phyloP scores from a whole-genome alignment of 2,888 invertebrate genomes.

The Dasypogon diadema region DNA sequence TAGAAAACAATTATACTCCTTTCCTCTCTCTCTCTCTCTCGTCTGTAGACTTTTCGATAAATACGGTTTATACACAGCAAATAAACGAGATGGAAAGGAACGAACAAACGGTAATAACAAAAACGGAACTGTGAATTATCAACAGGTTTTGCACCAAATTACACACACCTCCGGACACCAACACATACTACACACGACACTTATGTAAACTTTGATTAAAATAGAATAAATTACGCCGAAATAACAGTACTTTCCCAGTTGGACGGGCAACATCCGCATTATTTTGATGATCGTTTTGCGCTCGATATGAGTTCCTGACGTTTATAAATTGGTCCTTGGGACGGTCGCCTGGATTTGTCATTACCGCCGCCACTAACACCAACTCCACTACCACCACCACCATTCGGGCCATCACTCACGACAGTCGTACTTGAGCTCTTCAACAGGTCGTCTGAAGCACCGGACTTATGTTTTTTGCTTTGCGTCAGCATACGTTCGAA shows the following conservation, averaged over 20 bases:
- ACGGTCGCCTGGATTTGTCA: slow-evolving; percentile 58
- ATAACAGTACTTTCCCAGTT: too few species aligned
- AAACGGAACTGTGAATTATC: too few species aligned
- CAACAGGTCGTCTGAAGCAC: not conserved
- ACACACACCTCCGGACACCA: not conserved
- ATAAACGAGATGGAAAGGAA: not conserved
- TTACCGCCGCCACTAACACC: slow-evolving; percentile 60
- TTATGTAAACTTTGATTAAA: too few species aligned
- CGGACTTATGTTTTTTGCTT: slow-evolving; percentile 44
- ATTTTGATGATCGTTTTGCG: slow-evolving; percentile 67
- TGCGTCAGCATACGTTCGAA: slow-evolving; percentile 70
- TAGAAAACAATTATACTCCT: too few species aligned
- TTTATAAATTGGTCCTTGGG: slow-evolving; percentile 75
- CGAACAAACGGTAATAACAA: too few species aligned
- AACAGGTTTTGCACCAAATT: too few species aligned
- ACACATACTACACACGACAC: not conserved
- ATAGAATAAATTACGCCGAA: not conserved
- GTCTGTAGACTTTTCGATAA: too few species aligned
- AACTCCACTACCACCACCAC: slow-evolving; percentile 59
- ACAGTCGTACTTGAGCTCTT: not conserved
- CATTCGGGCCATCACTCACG: not conserved
- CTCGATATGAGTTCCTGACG: slow-evolving; percentile 85
- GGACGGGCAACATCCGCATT: too few species aligned
- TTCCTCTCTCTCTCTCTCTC: too few species aligned
- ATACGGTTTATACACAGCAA: too few species aligned